Percentiles rank a stretch among this genome's conserved stretches.
phyloP scores from a whole-genome alignment of 2,113 vertebrate genomes.

The Chauna torquata region DNA sequence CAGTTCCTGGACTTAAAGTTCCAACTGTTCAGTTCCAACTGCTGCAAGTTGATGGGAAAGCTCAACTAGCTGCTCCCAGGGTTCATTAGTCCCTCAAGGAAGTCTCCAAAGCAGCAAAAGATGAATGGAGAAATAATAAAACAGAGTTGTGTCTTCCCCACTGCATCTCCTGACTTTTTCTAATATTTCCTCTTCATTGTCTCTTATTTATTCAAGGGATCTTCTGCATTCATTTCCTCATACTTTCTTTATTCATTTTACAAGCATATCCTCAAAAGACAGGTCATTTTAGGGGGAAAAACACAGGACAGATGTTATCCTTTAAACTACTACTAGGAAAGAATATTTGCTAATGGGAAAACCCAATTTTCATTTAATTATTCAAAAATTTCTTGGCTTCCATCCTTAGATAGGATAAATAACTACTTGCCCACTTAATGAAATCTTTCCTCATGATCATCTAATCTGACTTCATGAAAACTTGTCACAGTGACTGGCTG shows the following conservation, averaged over 20 bases:
- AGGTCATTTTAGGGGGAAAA: background rate
- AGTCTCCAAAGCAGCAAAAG: background rate
- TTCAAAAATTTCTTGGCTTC: background rate
- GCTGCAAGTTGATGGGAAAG: background rate
- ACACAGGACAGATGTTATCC: background rate
- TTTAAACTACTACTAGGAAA: background rate
- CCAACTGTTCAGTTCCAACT: slow-evolving; percentile 21
- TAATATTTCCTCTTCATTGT: background rate
- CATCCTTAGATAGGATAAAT: background rate
- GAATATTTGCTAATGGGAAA: background rate
- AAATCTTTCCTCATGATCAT: background rate
- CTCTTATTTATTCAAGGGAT: background rate
- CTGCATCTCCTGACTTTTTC: background rate
- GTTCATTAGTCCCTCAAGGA: background rate
- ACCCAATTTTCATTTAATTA: background rate
- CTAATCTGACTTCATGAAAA: background rate
- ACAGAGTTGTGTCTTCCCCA: background rate
- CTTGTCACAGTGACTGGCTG: background rate
- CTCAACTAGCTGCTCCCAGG: background rate
- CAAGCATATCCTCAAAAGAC: background rate
- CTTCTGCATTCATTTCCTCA: background rate
- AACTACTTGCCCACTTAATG: background rate
- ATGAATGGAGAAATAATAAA: background rate
- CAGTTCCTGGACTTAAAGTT: slow-evolving; percentile 38
- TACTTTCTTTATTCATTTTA: background rate